Base-by-base conservation (phyloP, 2,113 vertebrate species). In the Bujurquina vittata region DNA sequence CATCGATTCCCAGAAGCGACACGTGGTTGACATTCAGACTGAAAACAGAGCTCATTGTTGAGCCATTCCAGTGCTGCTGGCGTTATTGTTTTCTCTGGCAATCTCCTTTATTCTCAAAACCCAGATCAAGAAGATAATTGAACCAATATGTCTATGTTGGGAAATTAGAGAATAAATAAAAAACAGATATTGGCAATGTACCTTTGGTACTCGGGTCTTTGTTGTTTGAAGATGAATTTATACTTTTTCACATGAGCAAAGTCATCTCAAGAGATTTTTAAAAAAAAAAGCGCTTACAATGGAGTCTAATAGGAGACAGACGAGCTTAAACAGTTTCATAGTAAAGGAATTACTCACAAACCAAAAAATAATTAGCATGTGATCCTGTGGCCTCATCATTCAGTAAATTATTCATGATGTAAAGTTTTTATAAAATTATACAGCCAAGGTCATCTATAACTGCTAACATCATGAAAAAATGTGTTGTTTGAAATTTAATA, bases 1-100 rank as follows among this genome's bases (percentile, higher is more conserved):
- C 73, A 85, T 86, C 82, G 29, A 69, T 84, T 89, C 87, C 80
- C 84, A 76, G 84, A 43, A 62, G 84, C 84, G 72, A 79, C 5
- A n/a, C 62, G 31, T 63, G 79, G 91, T 77, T 79, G 76, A 85
- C 72, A 54, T 74, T 88, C 79, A 79, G 4, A 83, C 46, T 63
- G 80, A 89, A 79, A 87, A 81, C 80, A 77, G 76, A 1, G 8
- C 77, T 85, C 80, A 74, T 80, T 88, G 76, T 87, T 81, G 54
- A 77, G 56, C 79, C 63, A 83, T 79, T 84, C 60, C 81, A 62
- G 31, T n/a, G 31, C 56, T 57, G 56, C 55, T 87, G 57, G 23
- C n/a, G 1, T 29, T 67, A 20, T 82, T 79, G 57, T 88, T 88
- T 86, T 83, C 55, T 88, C 75, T 76, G 54, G 55, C 61, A 55